Conservation (phyloP, 2,888 invertebrate genomes). For the Acrobasis suavella region DNA sequence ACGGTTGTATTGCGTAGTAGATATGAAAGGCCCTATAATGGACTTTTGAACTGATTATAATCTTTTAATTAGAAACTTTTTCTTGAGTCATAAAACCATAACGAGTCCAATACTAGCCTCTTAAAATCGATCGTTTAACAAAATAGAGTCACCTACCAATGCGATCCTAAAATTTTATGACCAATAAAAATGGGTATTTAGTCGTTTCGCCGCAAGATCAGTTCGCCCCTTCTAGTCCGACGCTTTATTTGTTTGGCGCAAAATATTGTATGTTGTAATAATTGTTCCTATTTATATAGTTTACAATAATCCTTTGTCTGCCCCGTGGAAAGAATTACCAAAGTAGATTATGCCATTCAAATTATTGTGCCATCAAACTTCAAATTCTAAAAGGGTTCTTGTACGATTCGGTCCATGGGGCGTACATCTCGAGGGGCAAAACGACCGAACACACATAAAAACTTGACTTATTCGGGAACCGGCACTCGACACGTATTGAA, state of each 20-base stretch:
- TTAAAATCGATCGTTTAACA: constrained; percentile 57
- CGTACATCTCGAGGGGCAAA: too few relatives aligned
- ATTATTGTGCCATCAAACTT: too few relatives aligned
- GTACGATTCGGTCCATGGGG: too few relatives aligned
- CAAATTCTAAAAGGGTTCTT: too few relatives aligned
- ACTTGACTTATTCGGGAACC: constrained; percentile 68
- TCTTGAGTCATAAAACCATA: constrained; percentile 47
- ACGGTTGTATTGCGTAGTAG: not conserved
- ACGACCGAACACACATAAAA: constrained; percentile 59
- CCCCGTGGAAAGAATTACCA: too few relatives aligned
- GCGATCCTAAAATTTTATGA: constrained; percentile 75
- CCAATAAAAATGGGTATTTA: constrained; percentile 50
- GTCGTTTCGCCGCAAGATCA: too few relatives aligned
- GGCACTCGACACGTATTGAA: constrained; percentile 59
- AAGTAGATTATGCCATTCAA: too few relatives aligned
- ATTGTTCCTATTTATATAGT: too few relatives aligned
- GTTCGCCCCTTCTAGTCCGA: too few relatives aligned
- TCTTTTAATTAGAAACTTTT: constrained; percentile 41
- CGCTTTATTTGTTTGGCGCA: too few relatives aligned
- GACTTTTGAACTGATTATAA: constrained; percentile 30
- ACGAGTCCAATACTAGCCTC: constrained; percentile 45
- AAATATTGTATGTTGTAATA: too few relatives aligned
- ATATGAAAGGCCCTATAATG: constrained; percentile 24
- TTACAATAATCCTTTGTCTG: too few relatives aligned
- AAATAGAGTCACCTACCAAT: constrained; percentile 60